Percentiles rank a stretch among this genome's conserved stretches.
Conservation (phyloP, 2,797 vertebrate genomes). For the Anguilla pacifica region DNA sequence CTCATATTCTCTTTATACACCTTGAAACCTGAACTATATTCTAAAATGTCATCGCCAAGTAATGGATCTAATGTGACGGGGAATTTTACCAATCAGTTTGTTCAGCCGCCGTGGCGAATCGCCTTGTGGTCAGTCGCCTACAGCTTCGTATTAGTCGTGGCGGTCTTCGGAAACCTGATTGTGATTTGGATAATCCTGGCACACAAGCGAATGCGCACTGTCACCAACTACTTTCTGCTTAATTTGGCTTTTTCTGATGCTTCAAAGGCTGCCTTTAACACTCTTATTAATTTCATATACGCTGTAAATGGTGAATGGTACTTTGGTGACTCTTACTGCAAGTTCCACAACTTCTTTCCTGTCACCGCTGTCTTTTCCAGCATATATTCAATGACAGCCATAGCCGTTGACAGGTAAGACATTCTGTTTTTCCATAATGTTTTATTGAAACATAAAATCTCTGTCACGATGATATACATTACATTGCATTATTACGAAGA, state of each 20-base stretch:
- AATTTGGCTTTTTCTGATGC: conserved; percentile 83
- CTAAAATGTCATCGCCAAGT: background rate
- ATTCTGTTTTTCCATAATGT: background rate
- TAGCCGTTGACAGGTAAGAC: conserved; percentile 80
- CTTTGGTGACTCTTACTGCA: conserved; percentile 81
- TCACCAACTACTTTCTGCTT: conserved; percentile 85
- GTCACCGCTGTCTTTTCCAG: conserved; percentile 84
- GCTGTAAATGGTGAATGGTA: conserved; percentile 81
- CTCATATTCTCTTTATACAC: background rate
- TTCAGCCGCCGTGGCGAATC: conserved; percentile 80
- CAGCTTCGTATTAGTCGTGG: conserved; percentile 73
- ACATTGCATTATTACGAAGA: background rate
- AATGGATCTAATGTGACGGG: conserved; percentile 20
- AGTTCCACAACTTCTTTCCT: conserved; percentile 88
- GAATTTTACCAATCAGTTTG: conserved; percentile 76
- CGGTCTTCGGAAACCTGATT: conserved; percentile 78
- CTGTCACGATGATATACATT: background rate
- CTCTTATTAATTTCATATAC: conserved; percentile 82
- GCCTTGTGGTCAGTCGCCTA: conserved; percentile 82
- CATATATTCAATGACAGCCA: conserved; percentile 88
- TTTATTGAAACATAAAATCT: background rate
- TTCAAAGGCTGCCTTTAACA: conserved; percentile 82
- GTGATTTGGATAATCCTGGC: conserved; percentile 87
- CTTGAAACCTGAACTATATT: background rate
- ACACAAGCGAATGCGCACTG: conserved; percentile 83